Base-by-base conservation (phyloP, 2,888 invertebrate genomes). In the Marasmarcha lunaedactyla region DNA sequence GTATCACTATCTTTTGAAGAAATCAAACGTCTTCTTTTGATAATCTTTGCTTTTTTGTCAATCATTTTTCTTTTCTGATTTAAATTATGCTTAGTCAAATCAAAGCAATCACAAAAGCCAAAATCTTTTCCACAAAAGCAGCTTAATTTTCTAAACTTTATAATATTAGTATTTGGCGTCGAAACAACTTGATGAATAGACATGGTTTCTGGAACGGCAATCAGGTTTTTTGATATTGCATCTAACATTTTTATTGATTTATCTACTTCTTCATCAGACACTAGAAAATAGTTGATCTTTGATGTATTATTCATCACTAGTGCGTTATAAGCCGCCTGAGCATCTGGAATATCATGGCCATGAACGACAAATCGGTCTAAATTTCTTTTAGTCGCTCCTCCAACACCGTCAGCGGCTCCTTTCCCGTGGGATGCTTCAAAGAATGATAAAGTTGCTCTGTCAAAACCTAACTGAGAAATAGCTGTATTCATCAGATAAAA, bases 321-420 rank as follows among this genome's bases (percentile, higher is more conserved):
- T 25, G 25, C 7, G 12, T 36, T 20, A 15, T 35, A 49, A 2
- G 50, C 50, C 14, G 41, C 42, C 38, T 42, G 11, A 7, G 49
- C 49, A 40, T 50, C 36, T 13, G 46, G 36, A 14, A 50, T 41
- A 37, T 52, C 46, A 13, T 12, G 14, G 2, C 50, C 52, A n/a
- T 49, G 40, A 37, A 49, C 35, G 7, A 50, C 47, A 14, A 35
- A 30, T 14, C n/a, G 13, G 41, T 54, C 50, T 3, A 55, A 40
- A n/a, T 35, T 43, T 14, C 49, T 30, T 40, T 53, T 52, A n/a
- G n/a, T n/a, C n/a, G n/a, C n/a, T n/a, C n/a, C n/a, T n/a, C n/a
- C n/a, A n/a, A n/a, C n/a, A n/a, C 51, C 54, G 44, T 52, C 54
- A 11, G 52, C 49, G 6, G 49, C 48, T 3, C 49, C 48, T 41